phyloP scores from a whole-genome alignment of 2,888 invertebrate species.

The Ochropleura leucogaster region DNA sequence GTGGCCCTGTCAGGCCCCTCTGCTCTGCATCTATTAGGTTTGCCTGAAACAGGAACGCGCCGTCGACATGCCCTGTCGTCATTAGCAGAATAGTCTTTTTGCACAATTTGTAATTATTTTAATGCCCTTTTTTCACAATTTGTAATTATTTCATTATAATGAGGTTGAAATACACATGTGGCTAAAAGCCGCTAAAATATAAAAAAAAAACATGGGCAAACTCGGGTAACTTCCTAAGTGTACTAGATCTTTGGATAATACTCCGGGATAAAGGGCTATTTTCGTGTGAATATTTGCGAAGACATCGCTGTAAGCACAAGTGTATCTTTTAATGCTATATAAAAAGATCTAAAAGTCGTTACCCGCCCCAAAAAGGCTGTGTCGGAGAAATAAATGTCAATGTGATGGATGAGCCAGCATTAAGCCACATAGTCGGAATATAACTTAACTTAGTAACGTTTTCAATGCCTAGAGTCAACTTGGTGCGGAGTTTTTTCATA shows the following conservation, averaged over 20 bases:
- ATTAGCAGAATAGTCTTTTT: not conserved
- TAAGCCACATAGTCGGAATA: constrained; percentile 18
- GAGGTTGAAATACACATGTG: too few species aligned
- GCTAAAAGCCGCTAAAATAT: not conserved
- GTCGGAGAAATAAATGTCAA: constrained; percentile 58
- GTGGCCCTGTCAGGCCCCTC: too few species aligned
- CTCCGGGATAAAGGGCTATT: not conserved
- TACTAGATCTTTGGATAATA: not conserved
- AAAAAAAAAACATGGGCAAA: not conserved
- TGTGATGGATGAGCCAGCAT: constrained; percentile 56
- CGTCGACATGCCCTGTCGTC: not conserved
- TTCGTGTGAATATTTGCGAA: not conserved
- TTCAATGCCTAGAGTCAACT: constrained; percentile 5
- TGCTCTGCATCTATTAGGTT: too few species aligned
- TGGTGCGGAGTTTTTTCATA: not conserved
- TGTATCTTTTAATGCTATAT: constrained; percentile 17
- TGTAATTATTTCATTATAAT: too few species aligned
- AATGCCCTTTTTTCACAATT: too few species aligned
- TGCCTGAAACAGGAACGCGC: too few species aligned
- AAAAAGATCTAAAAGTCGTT: constrained; percentile 45
- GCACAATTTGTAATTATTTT: not conserved
- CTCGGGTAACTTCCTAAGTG: not conserved
- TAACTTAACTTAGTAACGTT: constrained; percentile 25
- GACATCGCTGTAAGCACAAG: not conserved
- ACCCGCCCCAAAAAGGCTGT: constrained; percentile 40